phyloP scores from a whole-genome alignment of 1,140 invertebrate genomes.

The Philotrypesis tridentata region DNA sequence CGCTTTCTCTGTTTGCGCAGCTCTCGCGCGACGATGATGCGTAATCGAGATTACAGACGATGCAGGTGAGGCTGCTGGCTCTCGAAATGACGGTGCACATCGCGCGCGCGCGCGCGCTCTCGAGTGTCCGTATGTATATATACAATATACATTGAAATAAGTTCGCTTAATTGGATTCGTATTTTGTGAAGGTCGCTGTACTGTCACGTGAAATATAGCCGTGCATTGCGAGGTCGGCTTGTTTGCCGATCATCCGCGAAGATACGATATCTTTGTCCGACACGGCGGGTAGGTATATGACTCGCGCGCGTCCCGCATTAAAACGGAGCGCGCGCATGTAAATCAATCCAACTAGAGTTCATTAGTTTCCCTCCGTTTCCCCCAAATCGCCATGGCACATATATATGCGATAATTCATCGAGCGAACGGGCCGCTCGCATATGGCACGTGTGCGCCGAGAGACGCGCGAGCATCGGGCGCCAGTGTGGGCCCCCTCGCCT shows the following conservation, averaged over 20 bases:
- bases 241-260: neutral
- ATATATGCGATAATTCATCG: conserved; percentile 59
- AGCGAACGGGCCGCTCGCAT: conserved; percentile 54
- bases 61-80: conserved; percentile 15
- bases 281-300: too few species aligned
- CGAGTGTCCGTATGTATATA: too few species aligned
- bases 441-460: conserved; percentile 67
- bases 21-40: conserved; percentile 13
- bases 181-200: neutral
- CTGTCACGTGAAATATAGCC: neutral
- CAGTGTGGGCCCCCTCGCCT: conserved; percentile 52
- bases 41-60: neutral
- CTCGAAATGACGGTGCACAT: conserved; percentile 19
- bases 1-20: neutral
- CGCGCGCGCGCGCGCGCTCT: too few species aligned
- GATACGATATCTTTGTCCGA: neutral
- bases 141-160: neutral
- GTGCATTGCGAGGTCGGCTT: neutral
- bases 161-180: conserved; percentile 19
- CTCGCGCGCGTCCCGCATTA: neutral
- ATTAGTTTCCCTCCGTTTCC: conserved; percentile 35
- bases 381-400: neutral
- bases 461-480: conserved; percentile 53
- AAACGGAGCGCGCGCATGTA: neutral
- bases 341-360: conserved; percentile 12